Evolutionary conservation across 2,797 vertebrate genomes (phyloP), one percentile per base, ranked within the genome.

Genomic region (Choloepus didactylus): DNA sequence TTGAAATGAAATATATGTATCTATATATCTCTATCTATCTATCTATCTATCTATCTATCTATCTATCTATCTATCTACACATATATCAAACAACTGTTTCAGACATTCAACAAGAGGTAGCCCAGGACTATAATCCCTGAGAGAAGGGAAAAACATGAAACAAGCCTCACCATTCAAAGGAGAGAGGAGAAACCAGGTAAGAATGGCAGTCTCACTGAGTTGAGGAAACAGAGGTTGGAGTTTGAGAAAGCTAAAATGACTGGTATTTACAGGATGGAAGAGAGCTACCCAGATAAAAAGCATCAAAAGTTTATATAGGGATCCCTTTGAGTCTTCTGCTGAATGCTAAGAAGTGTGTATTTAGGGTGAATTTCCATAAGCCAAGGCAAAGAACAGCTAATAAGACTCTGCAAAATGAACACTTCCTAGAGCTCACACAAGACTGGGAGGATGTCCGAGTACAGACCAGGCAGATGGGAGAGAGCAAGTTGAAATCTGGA

Each of bases 71-170:
- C 31, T 5, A 82, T 35, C 19, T 54, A 44, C 12, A 67, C n/a
- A 67, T 23, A 59, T n/a, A 38, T n/a, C 64, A 69, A 23, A 41
- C 75, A 94, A 70, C 35, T 51, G 25, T 35, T 88, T 87, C 41
- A 29, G 23, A 56, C 31, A 90, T 84, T 87, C 23, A 87, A 84
- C 66, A 64, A 84, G 44, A 96, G 90, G 75, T 79, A 96, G 59
- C 38, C 86, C 54, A 87, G 64, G 41, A 87, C 75, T 94, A 79
- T 56, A 91, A 77, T 73, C 49, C 60, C 31, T 87, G 92, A 93
- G 87, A 81, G 38, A 75, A 95, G 35, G 29, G 15, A 86, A 67
- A 46, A 54, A 54, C 16, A 62, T 54, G 38, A 95, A 95, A 81
- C 0, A 67, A 89, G 73, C 27, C 15, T 29, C 51, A 76, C 8